Evolutionary conservation across 2,888 invertebrate genomes (phyloP).

Genomic region (Polietes domitor): DNA sequence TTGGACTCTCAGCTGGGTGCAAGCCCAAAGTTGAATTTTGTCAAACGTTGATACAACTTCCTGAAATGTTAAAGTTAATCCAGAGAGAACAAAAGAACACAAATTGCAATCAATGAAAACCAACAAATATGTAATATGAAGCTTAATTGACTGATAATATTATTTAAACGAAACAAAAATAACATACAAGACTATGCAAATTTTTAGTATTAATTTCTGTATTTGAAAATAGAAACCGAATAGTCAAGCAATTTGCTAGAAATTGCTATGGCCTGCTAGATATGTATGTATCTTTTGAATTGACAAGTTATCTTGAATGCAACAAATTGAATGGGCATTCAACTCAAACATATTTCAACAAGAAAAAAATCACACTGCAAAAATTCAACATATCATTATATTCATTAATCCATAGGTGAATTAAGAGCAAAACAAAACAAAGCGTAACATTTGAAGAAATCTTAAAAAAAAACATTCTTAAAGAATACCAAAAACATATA

Average conservation of each 20-base stretch:
- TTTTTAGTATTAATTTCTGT: slow-evolving; percentile 50
- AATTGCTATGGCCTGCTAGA: slow-evolving; percentile 47
- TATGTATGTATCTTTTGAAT: slow-evolving; percentile 16
- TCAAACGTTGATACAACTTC: slow-evolving; percentile 22
- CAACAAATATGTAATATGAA: slow-evolving; percentile 33
- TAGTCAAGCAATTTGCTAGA: slow-evolving; percentile 37
- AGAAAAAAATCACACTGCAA: slow-evolving; percentile 33
- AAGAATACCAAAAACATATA: slow-evolving; percentile 20
- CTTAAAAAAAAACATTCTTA: slow-evolving; percentile 26
- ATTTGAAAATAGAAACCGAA: slow-evolving; percentile 38
- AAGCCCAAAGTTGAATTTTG: no score
- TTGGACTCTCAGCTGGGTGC: neutral
- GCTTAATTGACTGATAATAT: slow-evolving; percentile 66
- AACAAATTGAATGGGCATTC: neutral
- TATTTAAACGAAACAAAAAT: slow-evolving; percentile 37
- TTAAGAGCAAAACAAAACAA: no score
- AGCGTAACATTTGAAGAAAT: no score
- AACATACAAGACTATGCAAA: slow-evolving; percentile 47
- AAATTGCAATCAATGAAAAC: slow-evolving; percentile 33
- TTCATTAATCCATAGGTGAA: slow-evolving; percentile 39
- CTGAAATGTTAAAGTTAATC: slow-evolving; percentile 56
- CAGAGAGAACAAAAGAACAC: slow-evolving; percentile 29
- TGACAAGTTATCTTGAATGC: slow-evolving; percentile 24
- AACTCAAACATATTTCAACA: neutral
- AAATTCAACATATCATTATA: slow-evolving; percentile 61